Percentiles rank a stretch among this genome's conserved stretches.
Conservation (phyloP, 1,140 invertebrate genomes). For the Anastrepha obliqua region DNA sequence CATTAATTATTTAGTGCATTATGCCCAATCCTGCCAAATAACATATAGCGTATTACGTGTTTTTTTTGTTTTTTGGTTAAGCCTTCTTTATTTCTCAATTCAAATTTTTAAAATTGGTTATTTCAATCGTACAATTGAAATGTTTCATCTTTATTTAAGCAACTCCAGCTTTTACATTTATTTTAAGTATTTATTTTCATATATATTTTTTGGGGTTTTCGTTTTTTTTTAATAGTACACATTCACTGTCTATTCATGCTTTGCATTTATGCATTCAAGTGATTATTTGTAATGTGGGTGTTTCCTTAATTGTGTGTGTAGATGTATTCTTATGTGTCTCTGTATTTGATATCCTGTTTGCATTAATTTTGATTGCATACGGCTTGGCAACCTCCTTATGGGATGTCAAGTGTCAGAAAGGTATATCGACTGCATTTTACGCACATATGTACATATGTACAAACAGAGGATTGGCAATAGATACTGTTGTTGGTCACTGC, state of each 20-base stretch:
- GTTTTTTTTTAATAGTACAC: slow-evolving; percentile 54
- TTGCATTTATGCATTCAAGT: slow-evolving; percentile 51
- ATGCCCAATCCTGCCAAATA: too few relatives aligned
- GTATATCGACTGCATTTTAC: background rate
- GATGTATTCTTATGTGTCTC: too few relatives aligned
- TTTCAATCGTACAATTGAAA: slow-evolving; percentile 65
- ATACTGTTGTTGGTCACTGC: background rate
- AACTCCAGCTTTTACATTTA: slow-evolving; percentile 65
- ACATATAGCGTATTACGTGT: too few relatives aligned
- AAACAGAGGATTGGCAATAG: too few relatives aligned
- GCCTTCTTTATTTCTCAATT: slow-evolving; percentile 71
- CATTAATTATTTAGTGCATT: too few relatives aligned
- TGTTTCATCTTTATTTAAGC: slow-evolving; percentile 66
- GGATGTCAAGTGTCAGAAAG: background rate
- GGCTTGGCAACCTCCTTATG: background rate
- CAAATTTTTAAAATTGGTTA: slow-evolving; percentile 59
- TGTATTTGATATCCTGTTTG: background rate
- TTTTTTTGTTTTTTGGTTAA: slow-evolving; percentile 65
- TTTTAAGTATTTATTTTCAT: slow-evolving; percentile 59
- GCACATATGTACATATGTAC: too few relatives aligned
- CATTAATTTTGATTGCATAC: background rate
- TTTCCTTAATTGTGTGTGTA: slow-evolving; percentile 2
- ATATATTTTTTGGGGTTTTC: slow-evolving; percentile 60
- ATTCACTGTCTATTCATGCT: slow-evolving; percentile 52
- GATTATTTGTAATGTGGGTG: slow-evolving; percentile 19